Evolutionary conservation across 2,797 vertebrate genomes (phyloP), one percentile per base, ranked within the genome.

Genomic region (Semaprochilodus insignis): DNA sequence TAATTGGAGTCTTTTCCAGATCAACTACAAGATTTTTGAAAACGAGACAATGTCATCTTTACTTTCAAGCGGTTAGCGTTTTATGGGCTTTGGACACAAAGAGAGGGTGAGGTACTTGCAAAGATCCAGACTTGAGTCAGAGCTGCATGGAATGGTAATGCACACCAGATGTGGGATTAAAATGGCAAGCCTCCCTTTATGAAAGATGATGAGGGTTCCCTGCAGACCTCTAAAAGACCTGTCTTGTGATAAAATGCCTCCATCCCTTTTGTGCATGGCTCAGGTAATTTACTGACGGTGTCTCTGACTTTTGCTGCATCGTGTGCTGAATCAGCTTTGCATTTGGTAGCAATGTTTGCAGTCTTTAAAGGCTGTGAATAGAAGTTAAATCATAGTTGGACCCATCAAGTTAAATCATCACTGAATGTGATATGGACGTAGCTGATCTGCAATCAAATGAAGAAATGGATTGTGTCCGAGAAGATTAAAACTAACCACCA

Each of bases 91-190:
- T 89, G 83, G 88, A 89, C 80, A 73, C 36, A 83, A 83, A 83
- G 77, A 85, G 81, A 84, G 88, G 91, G 87, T 92, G 91, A 93
- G 91, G 87, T 90, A 85, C 91, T 79, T 86, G 86, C 77, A 88
- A 60, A 86, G 87, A 88, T 85, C 87, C 87, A 87, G 84, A 80
- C 87, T 88, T 76, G 84, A 88, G 83, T 92, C 91, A 88, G 83
- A 89, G 91, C 87, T 92, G 90, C 88, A 90, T 91, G 92, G 92
- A 93, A 93, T 85, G 89, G 89, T 94, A 95, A 96, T 89, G 89
- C 90, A 91, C 88, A 93, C 91, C 95, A 96, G 94, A 95, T 95
- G 94, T 93, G 90, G 93, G 90, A 94, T 95, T 94, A 93, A 93
- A 94, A 93, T 90, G 90, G 91, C 91, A 91, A 92, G 90, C 91